phyloP scores from a whole-genome alignment of 2,888 invertebrate genomes.

The Dasysyrphus albostriatus region DNA sequence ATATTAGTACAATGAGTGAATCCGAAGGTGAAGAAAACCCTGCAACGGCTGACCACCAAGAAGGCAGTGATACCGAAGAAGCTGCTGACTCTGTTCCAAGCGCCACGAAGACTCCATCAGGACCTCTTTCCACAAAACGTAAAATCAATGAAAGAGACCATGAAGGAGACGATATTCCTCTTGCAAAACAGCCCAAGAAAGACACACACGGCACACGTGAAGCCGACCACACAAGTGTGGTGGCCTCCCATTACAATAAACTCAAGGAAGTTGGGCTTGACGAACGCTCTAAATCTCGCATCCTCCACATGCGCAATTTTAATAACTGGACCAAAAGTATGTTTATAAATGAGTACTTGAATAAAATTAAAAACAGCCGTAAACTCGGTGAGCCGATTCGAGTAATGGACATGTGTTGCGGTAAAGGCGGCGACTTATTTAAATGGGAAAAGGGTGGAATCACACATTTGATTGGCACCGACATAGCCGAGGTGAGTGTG shows the following conservation, averaged over 20 bases:
- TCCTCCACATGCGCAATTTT: constrained; percentile 97
- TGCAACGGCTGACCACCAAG: background rate
- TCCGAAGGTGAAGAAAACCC: background rate
- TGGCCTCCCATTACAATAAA: constrained; percentile 97
- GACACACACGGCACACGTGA: background rate
- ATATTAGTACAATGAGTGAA: background rate
- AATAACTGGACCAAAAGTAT: constrained; percentile 99
- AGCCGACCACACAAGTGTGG: constrained; percentile 83
- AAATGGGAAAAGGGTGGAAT: constrained; percentile 96
- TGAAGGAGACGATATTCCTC: constrained; percentile 15
- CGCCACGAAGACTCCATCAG: background rate
- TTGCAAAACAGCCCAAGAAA: background rate
- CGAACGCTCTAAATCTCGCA: constrained; percentile 93
- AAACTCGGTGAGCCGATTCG: constrained; percentile 88
- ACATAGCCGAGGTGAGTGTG: constrained; percentile 96
- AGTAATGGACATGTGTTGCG: constrained; percentile 97
- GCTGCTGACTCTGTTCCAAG: background rate
- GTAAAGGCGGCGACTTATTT: constrained; percentile 99
- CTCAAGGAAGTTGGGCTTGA: constrained; percentile 92
- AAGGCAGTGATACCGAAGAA: background rate
- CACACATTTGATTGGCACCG: constrained; percentile 93
- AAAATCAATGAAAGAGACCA: constrained; percentile 6
- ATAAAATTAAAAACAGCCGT: constrained; percentile 87
- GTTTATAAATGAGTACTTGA: constrained; percentile 93
- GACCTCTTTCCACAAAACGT: background rate